Base-by-base conservation (phyloP, 2,888 invertebrate species). In the Biston betularia region DNA sequence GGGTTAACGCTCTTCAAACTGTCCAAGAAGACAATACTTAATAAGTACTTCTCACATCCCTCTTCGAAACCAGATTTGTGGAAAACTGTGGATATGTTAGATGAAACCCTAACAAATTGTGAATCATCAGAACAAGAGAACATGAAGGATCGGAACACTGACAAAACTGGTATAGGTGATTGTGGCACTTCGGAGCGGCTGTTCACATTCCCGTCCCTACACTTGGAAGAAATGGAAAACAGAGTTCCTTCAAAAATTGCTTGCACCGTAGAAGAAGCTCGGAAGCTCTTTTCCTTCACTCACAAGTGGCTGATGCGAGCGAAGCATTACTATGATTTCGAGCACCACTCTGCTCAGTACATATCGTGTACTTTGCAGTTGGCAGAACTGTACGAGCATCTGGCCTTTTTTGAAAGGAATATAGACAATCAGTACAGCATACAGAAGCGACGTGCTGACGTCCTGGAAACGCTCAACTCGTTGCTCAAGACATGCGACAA, bases 381-480 rank as follows among this genome's bases (percentile, higher is more conserved):
- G 52, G 96, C 96, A 49, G 95, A 95, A 75, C 83, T 96, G 12
- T 96, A 95, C 79, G 95, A 95, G 74, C 94, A 95, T 77, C 88
- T 97, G 59, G 95, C 96, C 0, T 96, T 96, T 83, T 97, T 96
- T 86, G 97, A 97, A 83, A 89, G 94, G 46, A 95, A 96, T 79
- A 90, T 96, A 49, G 96, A 96, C 69, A 88, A 86, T 68, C 93
- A 93, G 73, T 95, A 95, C 77, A 93, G 87, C 68, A 92, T 95
- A 33, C 95, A 95, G 74, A 95, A 94, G 79, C 88, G 95, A 53
- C 86, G 95, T 24, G 94, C 94, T 1, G 95, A 95, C 58, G 94
- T 95, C 24, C 79, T 95, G 24, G 95, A 95, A 79, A 92, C 94
- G 0, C 81, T 95, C 0, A 94, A 94, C 76, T 89, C 93, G 0